Conservation (phyloP, 2,113 vertebrate genomes). For the Hemichromis elongatus region DNA sequence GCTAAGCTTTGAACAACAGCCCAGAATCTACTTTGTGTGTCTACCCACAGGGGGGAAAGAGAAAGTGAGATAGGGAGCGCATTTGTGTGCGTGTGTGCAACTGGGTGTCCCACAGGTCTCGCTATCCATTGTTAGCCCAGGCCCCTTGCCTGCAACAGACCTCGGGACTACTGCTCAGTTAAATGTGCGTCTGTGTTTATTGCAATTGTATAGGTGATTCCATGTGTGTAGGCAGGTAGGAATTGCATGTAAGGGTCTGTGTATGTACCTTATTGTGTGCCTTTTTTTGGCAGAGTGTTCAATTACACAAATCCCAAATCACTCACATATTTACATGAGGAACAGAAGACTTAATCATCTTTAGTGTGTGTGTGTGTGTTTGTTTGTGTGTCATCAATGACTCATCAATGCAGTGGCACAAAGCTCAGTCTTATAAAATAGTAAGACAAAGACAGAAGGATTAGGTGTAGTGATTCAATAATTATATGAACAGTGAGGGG, state of each 20-base stretch:
- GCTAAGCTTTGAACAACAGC: conserved; percentile 49
- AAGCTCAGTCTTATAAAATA: background rate
- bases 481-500: background rate
- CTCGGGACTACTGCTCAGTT: background rate
- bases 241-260: background rate
- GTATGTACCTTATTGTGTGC: background rate
- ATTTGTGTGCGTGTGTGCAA: background rate
- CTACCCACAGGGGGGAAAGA: conserved; percentile 8
- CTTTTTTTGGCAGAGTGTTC: background rate
- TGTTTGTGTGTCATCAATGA: conserved; percentile 27
- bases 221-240: background rate
- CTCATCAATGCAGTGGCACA: conserved; percentile 48
- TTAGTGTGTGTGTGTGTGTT: background rate
- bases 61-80: background rate
- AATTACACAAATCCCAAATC: background rate
- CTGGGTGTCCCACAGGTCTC: conserved; percentile 1
- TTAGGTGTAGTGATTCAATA: background rate
- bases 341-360: background rate
- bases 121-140: conserved; percentile 12
- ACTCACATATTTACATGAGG: background rate
- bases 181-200: background rate
- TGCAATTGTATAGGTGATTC: background rate
- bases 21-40: conserved; percentile 38
- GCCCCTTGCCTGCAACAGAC: background rate
- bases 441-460: background rate